Base-by-base conservation (phyloP, 2,113 vertebrate species). In the Axis porcinus region DNA sequence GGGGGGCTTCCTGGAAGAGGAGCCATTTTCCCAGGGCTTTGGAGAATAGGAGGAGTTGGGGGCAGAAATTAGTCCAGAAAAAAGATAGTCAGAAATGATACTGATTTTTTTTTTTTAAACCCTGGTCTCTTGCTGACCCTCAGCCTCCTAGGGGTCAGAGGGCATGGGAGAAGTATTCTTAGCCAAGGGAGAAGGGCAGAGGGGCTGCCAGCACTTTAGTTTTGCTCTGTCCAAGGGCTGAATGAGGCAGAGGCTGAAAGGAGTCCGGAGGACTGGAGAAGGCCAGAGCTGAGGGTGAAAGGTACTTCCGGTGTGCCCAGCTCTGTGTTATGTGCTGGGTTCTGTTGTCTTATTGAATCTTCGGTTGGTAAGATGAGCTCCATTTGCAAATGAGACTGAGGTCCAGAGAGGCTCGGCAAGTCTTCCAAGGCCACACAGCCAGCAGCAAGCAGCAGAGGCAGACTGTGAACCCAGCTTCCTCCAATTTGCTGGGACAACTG, bases 1-100 rank as follows among this genome's bases (percentile, higher is more conserved):
- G 47, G 47, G 47, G 47, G 47, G 55, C 55, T 89, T 86, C 91
- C 87, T 89, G 84, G 50, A 92, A 50, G 70, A 96, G 55, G 62
- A 97, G 23, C 17, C 67, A 6, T 86, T 78, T 45, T 19, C 40
- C 78, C 33, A 33, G 57, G 28, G 36, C 28, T 78, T n/a, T 85
- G 25, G 60, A 78, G 54, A 30, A 84, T 43, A 16, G 19, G 82
- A 93, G 21, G 60, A 81, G 21, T 33, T 13, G 47, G 86, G 28
- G 45, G 10, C 57, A 76, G 58, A 27, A 79, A 45, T 86, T 28
- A 55, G 6, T 92, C 62, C 36, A 62, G 70, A 23, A 83, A 52
- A 79, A 60, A 82, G 43, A 47, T 47, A 67, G 25, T 43, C n/a
- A 28, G 67, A 93, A 94, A 89, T 86, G 55, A 78, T 74, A 62